A percentile compares a stretch with the other conserved stretches of the same genome.
phyloP scores from a whole-genome alignment of 2,113 vertebrate genomes.

The Henicopernis longicauda region DNA sequence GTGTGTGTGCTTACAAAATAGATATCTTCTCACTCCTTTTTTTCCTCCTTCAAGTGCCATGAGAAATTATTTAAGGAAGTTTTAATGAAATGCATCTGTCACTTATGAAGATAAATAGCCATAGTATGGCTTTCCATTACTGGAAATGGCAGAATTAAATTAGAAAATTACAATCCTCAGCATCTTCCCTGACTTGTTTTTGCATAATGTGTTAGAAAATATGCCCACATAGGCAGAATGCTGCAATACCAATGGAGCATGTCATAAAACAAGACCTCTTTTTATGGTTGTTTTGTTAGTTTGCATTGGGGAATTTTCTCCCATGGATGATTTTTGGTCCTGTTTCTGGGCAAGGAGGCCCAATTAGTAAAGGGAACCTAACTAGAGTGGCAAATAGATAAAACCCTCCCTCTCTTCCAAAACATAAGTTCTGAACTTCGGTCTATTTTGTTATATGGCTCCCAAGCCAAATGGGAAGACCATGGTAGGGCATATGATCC shows the following conservation, averaged over 20 bases:
- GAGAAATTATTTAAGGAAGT: slow-evolving; percentile 79
- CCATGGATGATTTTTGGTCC: neutral
- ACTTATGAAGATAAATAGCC: slow-evolving; percentile 79
- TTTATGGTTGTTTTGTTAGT: slow-evolving; percentile 58
- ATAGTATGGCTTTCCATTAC: slow-evolving; percentile 78
- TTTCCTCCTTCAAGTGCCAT: slow-evolving; percentile 65
- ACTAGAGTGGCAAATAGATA: neutral
- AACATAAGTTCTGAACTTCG: neutral
- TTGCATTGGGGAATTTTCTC: slow-evolving; percentile 45
- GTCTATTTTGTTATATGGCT: neutral
- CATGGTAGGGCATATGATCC: neutral
- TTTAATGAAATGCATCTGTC: slow-evolving; percentile 83
- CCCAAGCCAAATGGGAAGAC: neutral
- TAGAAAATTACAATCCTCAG: slow-evolving; percentile 79
- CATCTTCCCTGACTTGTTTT: slow-evolving; percentile 77
- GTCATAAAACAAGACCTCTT: slow-evolving; percentile 56
- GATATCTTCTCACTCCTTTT: slow-evolving; percentile 55
- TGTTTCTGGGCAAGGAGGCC: neutral
- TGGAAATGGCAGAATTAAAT: slow-evolving; percentile 83
- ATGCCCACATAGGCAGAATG: slow-evolving; percentile 77
- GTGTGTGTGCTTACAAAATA: slow-evolving; percentile 57
- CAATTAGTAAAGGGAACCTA: neutral
- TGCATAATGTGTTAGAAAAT: slow-evolving; percentile 80
- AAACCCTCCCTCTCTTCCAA: neutral
- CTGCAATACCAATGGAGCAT: slow-evolving; percentile 55